These are phyloP conservation scores for Lagopus leucura DNA, from an alignment of 2,113 vertebrate genomes.

Conservation along the genomic window DNA sequence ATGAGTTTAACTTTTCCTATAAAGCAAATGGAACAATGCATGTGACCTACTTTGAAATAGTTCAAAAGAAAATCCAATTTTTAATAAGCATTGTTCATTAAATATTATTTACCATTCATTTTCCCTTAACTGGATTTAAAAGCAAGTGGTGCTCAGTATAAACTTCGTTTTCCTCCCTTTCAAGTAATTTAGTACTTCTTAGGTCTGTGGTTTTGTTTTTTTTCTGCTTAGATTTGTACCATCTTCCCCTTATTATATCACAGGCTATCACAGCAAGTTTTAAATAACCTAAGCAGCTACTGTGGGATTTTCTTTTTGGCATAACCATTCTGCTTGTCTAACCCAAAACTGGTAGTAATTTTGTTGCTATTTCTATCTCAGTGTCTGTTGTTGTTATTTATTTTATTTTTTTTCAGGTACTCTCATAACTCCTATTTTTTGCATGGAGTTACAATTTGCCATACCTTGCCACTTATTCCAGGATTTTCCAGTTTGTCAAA, in stretches of 20 bases:
- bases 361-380: background rate
- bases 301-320: background rate
- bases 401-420: background rate
- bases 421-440: background rate
- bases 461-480: background rate
- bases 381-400: background rate
- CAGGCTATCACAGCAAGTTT: background rate
- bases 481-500: background rate
- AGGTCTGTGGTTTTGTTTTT: background rate
- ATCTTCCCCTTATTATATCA: background rate
- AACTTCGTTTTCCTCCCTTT: background rate
- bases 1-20: constrained; percentile 19
- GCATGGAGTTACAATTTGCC: background rate
- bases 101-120: background rate
- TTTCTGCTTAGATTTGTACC: background rate
- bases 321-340: background rate
- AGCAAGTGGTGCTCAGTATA: background rate
- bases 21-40: background rate
- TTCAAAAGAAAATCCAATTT: constrained; percentile 32
- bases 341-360: background rate
- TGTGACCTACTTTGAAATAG: constrained; percentile 22
- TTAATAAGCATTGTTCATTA: background rate
- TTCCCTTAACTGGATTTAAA: background rate
- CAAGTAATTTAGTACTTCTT: background rate
- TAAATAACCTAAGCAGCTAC: background rate